A percentile compares a stretch with the other conserved stretches of the same genome.
Conservation (phyloP, 2,888 invertebrate genomes). For the Drosophila prolongata region DNA sequence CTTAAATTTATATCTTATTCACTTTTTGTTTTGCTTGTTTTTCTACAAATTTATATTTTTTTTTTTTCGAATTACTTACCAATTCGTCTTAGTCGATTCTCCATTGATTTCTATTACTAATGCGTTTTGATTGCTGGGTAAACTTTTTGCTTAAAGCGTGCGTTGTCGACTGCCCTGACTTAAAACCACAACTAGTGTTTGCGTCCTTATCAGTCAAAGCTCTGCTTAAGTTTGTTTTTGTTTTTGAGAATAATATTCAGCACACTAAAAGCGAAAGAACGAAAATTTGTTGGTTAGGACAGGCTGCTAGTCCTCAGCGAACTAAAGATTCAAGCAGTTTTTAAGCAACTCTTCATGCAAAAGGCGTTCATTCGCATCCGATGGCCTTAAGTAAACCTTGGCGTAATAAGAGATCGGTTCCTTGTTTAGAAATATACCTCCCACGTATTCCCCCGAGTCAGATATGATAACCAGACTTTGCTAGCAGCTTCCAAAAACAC, state of each 20-base stretch:
- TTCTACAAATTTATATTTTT: too few relatives aligned
- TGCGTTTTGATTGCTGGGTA: neutral
- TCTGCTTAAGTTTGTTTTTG: conserved; percentile 8
- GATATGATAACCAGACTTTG: conserved; percentile 36
- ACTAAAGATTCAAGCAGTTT: conserved; percentile 70
- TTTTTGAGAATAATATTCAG: conserved; percentile 13
- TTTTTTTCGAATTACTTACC: conserved; percentile 56
- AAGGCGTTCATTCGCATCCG: conserved; percentile 65
- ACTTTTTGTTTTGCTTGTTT: neutral
- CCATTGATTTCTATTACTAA: conserved; percentile 34
- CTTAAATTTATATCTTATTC: neutral
- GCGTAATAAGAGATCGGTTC: conserved; percentile 71
- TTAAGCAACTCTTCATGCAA: conserved; percentile 69
- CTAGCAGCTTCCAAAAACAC: conserved; percentile 59
- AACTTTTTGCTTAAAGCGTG: conserved; percentile 34
- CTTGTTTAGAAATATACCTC: conserved; percentile 36
- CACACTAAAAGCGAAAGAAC: conserved; percentile 15
- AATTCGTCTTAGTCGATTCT: conserved; percentile 9
- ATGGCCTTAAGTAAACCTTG: conserved; percentile 63
- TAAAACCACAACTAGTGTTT: neutral
- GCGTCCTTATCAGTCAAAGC: conserved; percentile 31
- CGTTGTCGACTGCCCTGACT: conserved; percentile 44
- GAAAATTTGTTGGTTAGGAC: too few relatives aligned
- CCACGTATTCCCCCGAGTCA: conserved; percentile 23
- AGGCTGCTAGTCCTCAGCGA: conserved; percentile 22